Base-by-base conservation (phyloP, 2,113 vertebrate genomes). In the Sceloporus tristichus region DNA sequence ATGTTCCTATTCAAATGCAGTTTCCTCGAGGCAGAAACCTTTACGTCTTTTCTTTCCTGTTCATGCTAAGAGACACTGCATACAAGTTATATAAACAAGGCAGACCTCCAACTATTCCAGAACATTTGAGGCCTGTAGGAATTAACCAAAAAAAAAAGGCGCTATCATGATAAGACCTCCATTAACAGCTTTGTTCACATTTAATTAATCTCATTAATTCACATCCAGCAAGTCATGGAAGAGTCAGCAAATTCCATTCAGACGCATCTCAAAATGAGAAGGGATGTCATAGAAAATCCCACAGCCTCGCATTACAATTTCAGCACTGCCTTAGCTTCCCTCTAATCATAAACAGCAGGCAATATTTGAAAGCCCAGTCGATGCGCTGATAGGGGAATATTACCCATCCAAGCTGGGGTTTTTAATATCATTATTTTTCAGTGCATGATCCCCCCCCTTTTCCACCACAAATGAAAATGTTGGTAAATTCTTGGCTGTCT, bases 261-360 rank as follows among this genome's bases (percentile, higher is more conserved):
- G 19, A 76, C 3, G 6, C 38, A 40, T 42, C 34, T 76, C 74
- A 21, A 42, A 62, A 16, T 21, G 59, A 82, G 42, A 68, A 29
- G 42, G 38, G 8, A 62, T 27, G 11, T 82, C 11, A 9, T 6
- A 18, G 25, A 16, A 70, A 56, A 80, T 59, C 78, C 25, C 38
- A 10, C 40, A 68, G 65, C 81, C 59, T 82, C 9, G 7, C 3
- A 59, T 80, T 80, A n/a, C 54, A 40, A 66, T 68, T 66, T 66
- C 21, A 66, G 9, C 34, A 40, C 18, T 82, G 59, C 18, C 18
- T 62, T 65, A 11, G 56, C 23, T 70, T 82, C 62, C 38, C 62
- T 48, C 65, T 82, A 82, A 82, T 83, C 81, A 70, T 25, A 83
- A 70, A 68, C 65, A 70, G 40, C 65, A 83, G 40, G 40, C 40